Conservation (phyloP, 1,140 invertebrate genomes). For the Spodoptera litura region DNA sequence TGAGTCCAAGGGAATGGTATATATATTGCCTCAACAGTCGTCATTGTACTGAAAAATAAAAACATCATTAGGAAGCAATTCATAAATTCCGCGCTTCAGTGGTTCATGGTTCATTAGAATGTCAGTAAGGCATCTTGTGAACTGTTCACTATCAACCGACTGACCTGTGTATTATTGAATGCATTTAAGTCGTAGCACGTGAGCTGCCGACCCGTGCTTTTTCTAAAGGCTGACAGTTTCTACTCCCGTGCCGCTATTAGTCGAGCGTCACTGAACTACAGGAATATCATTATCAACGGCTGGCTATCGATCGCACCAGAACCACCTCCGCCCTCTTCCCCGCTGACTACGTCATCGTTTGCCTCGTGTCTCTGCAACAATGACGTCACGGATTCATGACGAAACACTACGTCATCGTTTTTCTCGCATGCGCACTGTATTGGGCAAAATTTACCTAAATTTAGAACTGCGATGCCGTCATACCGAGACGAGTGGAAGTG, state of each 20-base stretch:
- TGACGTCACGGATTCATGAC: conserved; percentile 74
- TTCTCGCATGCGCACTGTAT: conserved; percentile 71
- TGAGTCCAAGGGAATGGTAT: too few species aligned
- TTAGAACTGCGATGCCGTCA: conserved; percentile 55
- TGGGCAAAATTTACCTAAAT: conserved; percentile 53
- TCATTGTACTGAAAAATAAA: neutral
- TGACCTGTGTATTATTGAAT: conserved; percentile 67
- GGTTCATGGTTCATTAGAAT: conserved; percentile 65
- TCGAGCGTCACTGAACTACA: conserved; percentile 73
- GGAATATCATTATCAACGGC: conserved; percentile 69
- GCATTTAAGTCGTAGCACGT: conserved; percentile 59
- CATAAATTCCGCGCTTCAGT: conserved; percentile 47
- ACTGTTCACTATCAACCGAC: conserved; percentile 62
- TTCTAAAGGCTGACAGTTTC: conserved; percentile 70
- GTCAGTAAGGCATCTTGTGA: conserved; percentile 67
- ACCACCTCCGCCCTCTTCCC: conserved; percentile 49
- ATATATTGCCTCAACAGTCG: too few species aligned
- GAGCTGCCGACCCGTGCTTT: conserved; percentile 77
- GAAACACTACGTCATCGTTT: conserved; percentile 64
- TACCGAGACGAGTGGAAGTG: conserved; percentile 36
- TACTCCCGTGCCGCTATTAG: conserved; percentile 66
- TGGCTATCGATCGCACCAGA: conserved; percentile 65
- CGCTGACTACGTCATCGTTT: conserved; percentile 71
- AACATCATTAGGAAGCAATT: conserved; percentile 30
- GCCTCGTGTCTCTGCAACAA: conserved; percentile 51